These are phyloP conservation scores for Sebastes minor DNA, from an alignment of 2,797 vertebrate species.

Conservation along the genomic window DNA sequence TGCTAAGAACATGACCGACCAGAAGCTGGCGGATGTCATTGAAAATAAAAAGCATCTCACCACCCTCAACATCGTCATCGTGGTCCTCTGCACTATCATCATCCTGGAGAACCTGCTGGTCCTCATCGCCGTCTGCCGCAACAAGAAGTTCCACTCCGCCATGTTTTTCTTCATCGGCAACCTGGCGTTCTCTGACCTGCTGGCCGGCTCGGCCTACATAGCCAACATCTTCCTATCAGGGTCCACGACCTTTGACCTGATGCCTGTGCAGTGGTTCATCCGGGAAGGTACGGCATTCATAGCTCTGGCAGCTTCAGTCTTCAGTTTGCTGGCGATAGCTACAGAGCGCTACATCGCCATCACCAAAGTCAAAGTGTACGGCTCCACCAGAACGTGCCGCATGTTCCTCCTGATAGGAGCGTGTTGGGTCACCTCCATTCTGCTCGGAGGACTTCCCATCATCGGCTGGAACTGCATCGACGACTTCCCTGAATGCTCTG, in stretches of 20 bases:
- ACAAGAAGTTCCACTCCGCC: conserved; percentile 95
- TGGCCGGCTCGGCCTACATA: conserved; percentile 92
- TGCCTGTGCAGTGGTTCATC: conserved; percentile 93
- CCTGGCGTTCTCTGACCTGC: conserved; percentile 91
- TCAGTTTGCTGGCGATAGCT: conserved; percentile 95
- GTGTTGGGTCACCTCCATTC: conserved; percentile 92
- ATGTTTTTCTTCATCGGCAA: conserved; percentile 99
- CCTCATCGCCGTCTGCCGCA: conserved; percentile 89
- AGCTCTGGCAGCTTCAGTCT: conserved; percentile 91
- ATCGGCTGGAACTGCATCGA: conserved; percentile 96
- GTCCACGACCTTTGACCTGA: conserved; percentile 82
- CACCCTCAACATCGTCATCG: conserved; percentile 78
- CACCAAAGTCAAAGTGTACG: conserved; percentile 92
- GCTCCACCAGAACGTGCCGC: conserved; percentile 89
- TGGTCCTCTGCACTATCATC: conserved; percentile 90
- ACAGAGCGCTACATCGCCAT: conserved; percentile 95
- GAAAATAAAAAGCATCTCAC: conserved; percentile 38
- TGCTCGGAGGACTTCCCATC: conserved; percentile 92
- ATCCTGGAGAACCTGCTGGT: conserved; percentile 94
- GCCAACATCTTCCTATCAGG: conserved; percentile 92
- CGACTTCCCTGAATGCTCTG: conserved; percentile 85
- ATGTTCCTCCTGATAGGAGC: conserved; percentile 94
- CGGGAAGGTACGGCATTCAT: conserved; percentile 94
- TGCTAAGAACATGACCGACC: conserved; percentile 81
- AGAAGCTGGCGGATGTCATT: conserved; percentile 8